A percentile compares a stretch with the other conserved stretches of the same genome.
These are phyloP conservation scores for Pseudorhombus dupliciocellatus DNA, from an alignment of 2,113 vertebrate genomes.

Conservation along the genomic window DNA sequence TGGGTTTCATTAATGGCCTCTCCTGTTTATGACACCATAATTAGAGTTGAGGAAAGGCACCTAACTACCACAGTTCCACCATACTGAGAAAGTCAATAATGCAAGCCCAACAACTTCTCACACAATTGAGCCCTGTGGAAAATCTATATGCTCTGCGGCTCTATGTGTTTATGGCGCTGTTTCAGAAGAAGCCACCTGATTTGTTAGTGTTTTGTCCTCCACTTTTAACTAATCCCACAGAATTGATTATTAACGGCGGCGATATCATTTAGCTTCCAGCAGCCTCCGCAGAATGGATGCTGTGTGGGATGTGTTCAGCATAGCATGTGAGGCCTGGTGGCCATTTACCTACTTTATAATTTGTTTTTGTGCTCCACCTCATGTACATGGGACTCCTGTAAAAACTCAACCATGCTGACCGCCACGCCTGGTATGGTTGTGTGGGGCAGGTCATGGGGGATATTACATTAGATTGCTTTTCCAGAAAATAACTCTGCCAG, in stretches of 20 bases:
- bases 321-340: slow-evolving; percentile 42
- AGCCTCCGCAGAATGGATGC: slow-evolving; percentile 34
- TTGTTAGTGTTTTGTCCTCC: slow-evolving; percentile 73
- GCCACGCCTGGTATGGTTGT: slow-evolving; percentile 74
- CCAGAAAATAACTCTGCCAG: slow-evolving; percentile 76
- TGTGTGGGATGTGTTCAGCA: slow-evolving; percentile 49
- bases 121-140: slow-evolving; percentile 93
- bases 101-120: slow-evolving; percentile 99
- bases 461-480: slow-evolving; percentile 84
- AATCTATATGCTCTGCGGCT: slow-evolving; percentile 91
- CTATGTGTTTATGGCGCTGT: slow-evolving; percentile 83
- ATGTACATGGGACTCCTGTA: slow-evolving; percentile 74
- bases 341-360: slow-evolving; percentile 71
- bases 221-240: slow-evolving; percentile 77
- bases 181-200: slow-evolving; percentile 83
- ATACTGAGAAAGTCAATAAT: slow-evolving; percentile 93
- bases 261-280: slow-evolving; percentile 64
- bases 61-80: slow-evolving; percentile 91
- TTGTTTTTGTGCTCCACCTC: slow-evolving; percentile 74
- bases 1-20: slow-evolving; percentile 89
- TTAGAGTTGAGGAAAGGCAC: slow-evolving; percentile 94
- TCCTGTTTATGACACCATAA: slow-evolving; percentile 94
- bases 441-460: slow-evolving; percentile 70
- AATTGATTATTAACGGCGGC: slow-evolving; percentile 72
- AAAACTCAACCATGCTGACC: slow-evolving; percentile 67